Percentiles rank a stretch among this genome's conserved stretches.
Conservation (phyloP, 2,888 invertebrate species). For the Acleris laterana region DNA sequence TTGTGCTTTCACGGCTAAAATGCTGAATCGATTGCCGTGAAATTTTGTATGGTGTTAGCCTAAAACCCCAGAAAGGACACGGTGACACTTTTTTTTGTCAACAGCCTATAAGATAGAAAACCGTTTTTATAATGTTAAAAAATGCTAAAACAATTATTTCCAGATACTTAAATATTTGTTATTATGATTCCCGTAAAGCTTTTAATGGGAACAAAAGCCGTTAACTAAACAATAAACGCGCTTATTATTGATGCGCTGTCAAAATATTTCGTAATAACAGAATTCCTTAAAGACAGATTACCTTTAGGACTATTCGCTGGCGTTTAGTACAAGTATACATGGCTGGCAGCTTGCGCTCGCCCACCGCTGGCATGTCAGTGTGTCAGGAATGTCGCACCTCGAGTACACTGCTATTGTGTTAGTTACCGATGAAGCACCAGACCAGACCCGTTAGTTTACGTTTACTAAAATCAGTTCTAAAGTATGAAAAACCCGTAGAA, state of each 20-base stretch:
- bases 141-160: too few species aligned
- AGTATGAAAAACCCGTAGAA: background rate
- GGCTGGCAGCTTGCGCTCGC: background rate
- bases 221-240: too few species aligned
- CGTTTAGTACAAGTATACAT: background rate
- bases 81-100: too few species aligned
- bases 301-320: background rate
- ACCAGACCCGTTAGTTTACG: background rate
- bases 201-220: too few species aligned
- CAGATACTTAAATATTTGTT: too few species aligned
- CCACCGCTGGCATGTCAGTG: conserved; percentile 8
- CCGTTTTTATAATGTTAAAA: too few species aligned
- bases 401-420: conserved; percentile 9
- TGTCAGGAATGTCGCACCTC: conserved; percentile 24
- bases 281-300: conserved; percentile 1
- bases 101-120: too few species aligned
- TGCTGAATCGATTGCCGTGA: too few species aligned
- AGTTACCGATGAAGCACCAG: background rate
- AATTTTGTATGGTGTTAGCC: too few species aligned
- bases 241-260: background rate
- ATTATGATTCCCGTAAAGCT: too few species aligned
- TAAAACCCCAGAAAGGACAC: too few species aligned
- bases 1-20: too few species aligned
- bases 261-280: conserved; percentile 1
- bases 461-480: background rate